These are phyloP conservation scores for Blastomussa wellsi DNA, from an alignment of 92 coral and sea anemone species.

Conservation along the genomic window DNA sequence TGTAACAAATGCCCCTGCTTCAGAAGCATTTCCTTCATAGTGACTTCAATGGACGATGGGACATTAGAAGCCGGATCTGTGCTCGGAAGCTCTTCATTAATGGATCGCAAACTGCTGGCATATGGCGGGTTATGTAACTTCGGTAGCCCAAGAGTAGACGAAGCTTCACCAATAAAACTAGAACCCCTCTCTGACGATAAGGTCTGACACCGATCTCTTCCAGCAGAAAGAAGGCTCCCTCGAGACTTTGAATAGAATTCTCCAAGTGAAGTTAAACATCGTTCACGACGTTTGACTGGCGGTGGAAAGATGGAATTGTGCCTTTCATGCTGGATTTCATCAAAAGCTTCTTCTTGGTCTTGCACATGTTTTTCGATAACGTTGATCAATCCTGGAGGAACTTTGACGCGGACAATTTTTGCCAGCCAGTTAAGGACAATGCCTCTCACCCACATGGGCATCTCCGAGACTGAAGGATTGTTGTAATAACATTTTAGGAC, in stretches of 20 bases:
- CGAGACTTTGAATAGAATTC: conserved; percentile 17
- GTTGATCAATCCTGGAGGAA: conserved; percentile 57
- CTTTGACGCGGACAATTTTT: conserved; percentile 60
- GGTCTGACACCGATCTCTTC: conserved; percentile 18
- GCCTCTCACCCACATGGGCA: conserved; percentile 72
- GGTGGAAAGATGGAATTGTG: conserved; percentile 8
- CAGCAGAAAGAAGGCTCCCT: not conserved
- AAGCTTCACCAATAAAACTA: not conserved
- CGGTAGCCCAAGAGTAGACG: conserved; percentile 20
- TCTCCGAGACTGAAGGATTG: conserved; percentile 70
- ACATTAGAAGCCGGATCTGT: not conserved
- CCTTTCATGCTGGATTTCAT: conserved; percentile 22
- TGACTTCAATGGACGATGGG: conserved; percentile 21
- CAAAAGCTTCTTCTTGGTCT: conserved; percentile 42
- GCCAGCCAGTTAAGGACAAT: conserved; percentile 74
- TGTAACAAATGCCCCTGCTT: conserved; percentile 76
- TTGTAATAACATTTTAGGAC: conserved; percentile 80
- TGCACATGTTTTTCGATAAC: conserved; percentile 55
- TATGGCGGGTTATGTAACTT: not conserved
- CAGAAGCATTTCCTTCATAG: conserved; percentile 50
- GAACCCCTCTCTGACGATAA: conserved; percentile 29
- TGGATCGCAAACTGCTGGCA: conserved; percentile 25
- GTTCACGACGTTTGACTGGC: not conserved
- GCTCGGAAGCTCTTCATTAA: conserved; percentile 12
- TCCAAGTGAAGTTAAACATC: not conserved